Evolutionary conservation across 2,888 invertebrate species (phyloP), one percentile per base, ranked within the genome.

Genomic region (Stenotaenia linearis): DNA sequence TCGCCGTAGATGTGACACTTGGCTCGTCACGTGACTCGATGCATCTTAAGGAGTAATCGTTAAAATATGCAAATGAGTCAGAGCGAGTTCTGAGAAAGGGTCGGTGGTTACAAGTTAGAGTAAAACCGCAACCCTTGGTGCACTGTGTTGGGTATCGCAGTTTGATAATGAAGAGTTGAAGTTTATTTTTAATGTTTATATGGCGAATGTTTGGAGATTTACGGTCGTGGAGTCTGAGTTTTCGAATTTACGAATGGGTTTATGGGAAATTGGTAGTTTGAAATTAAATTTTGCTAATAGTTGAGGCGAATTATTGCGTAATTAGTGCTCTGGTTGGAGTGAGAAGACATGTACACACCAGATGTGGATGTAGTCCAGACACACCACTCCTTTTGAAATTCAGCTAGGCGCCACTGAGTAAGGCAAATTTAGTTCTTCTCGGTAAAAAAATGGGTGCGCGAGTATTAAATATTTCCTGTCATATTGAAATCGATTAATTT

Each of bases 21-120:
- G 15, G 50, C 50, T 50, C 50, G 18, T 50, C 50, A 50, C 50
- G 50, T 50, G 50, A 50, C 50, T 50, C 50, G 50, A 50, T 50
- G 50, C 18, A 18, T 50, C 50, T 50, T 50, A 50, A n/a, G 50
- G 18, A 50, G 50, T 50, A 50, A 50, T 50, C 50, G 50, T 50
- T 50, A 50, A 69, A 69, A 69, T 69, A 69, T 69, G 69, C 69
- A 69, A 69, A 69, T 69, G 69, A 69, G 69, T 69, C 28, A 28
- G 7, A 12, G 69, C 4, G 50, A 50, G 50, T 50, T 50, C 50
- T 50, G 18, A 50, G 50, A 50, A 50, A 50, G 18, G 50, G 18
- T 50, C 50, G 69, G 69, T 12, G 69, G 69, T 69, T 69, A 28
- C 12, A 28, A 50, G 50, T 50, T 50, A 18, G 50, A 50, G 18